Conservation (phyloP, 2,888 invertebrate species). For the Mesodorylaimus sp. region DNA sequence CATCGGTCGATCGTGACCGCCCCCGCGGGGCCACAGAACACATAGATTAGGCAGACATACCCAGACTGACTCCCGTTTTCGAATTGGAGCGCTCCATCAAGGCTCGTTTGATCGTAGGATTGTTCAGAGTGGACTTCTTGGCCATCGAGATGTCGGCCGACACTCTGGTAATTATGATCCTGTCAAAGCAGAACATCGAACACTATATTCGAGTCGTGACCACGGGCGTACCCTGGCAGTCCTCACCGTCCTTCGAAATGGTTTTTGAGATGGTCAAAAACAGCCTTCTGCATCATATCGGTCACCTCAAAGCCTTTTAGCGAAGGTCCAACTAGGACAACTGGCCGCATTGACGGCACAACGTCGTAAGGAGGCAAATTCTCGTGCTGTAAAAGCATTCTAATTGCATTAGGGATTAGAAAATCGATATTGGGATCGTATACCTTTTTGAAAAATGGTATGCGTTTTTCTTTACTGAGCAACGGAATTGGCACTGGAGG, state of each 20-base stretch:
- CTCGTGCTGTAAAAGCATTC: constrained; percentile 46
- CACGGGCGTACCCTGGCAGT: no score
- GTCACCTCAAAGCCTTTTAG: constrained; percentile 97
- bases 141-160: constrained; percentile 92
- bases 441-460: constrained; percentile 12
- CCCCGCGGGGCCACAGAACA: background rate
- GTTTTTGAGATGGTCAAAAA: constrained; percentile 93
- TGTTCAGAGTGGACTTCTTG: constrained; percentile 85
- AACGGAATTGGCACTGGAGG: constrained; percentile 1
- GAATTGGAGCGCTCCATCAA: constrained; percentile 66
- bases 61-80: constrained; percentile 8
- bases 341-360: constrained; percentile 95
- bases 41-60: background rate
- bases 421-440: background rate
- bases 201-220: no score
- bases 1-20: no score
- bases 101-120: constrained; percentile 72
- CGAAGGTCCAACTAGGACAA: constrained; percentile 89
- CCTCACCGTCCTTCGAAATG: constrained; percentile 79
- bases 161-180: constrained; percentile 94
- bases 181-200: constrained; percentile 29
- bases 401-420: background rate
- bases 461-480: constrained; percentile 8
- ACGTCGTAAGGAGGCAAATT: constrained; percentile 90
- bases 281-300: constrained; percentile 99